These are phyloP conservation scores for Nebria brevicollis DNA, from an alignment of 2,888 invertebrate genomes.

Conservation along the genomic window DNA sequence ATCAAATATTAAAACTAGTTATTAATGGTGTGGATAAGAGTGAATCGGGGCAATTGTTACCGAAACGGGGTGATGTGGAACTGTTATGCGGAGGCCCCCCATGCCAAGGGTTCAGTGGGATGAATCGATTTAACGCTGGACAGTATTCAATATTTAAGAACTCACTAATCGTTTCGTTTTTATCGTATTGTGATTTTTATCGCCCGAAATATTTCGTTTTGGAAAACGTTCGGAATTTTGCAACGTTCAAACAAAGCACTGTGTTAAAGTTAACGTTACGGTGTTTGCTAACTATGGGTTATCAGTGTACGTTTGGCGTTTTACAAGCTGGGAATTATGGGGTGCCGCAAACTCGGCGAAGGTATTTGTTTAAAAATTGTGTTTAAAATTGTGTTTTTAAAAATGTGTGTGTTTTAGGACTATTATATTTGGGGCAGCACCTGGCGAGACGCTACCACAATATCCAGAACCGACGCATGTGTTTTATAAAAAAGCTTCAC, in stretches of 20 bases:
- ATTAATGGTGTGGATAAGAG: constrained; percentile 71
- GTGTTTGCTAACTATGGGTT: constrained; percentile 83
- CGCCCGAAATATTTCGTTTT: constrained; percentile 77
- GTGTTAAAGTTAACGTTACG: constrained; percentile 82
- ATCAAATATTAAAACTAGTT: constrained; percentile 73
- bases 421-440: constrained; percentile 84
- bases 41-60: constrained; percentile 68
- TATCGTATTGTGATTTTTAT: constrained; percentile 88
- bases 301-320: constrained; percentile 88
- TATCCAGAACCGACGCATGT: constrained; percentile 85
- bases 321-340: constrained; percentile 88
- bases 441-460: constrained; percentile 76
- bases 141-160: constrained; percentile 89
- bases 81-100: constrained; percentile 88
- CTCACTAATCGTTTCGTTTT: constrained; percentile 82
- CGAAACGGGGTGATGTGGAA: constrained; percentile 83
- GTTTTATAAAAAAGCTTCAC: constrained; percentile 75
- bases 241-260: constrained; percentile 82
- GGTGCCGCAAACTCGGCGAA: constrained; percentile 81
- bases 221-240: constrained; percentile 89
- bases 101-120: constrained; percentile 89
- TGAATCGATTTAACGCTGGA: constrained; percentile 87
- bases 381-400: too few species aligned
- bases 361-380: constrained; percentile 56
- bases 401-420: constrained; percentile 55